These are phyloP conservation scores for Dromiciops gliroides DNA, from an alignment of 2,113 vertebrate species.

Conservation along the genomic window DNA sequence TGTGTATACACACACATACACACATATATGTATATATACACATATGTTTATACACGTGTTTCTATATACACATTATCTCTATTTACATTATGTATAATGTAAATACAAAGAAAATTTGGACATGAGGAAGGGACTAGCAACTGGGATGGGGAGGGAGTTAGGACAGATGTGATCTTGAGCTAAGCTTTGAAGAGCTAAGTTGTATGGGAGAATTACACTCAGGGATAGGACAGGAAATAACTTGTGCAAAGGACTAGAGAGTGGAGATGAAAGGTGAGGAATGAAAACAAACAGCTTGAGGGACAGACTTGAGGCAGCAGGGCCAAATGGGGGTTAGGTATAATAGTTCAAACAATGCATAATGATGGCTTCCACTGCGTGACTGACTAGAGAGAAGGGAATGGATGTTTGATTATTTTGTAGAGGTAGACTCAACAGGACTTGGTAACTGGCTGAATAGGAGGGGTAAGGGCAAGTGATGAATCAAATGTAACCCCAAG, in stretches of 20 bases:
- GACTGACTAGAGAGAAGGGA: background rate
- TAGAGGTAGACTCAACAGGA: background rate
- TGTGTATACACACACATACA: too few relatives aligned
- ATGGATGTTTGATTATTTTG: background rate
- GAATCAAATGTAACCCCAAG: background rate
- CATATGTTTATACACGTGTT: too few relatives aligned
- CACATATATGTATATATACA: too few relatives aligned
- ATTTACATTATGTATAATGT: too few relatives aligned
- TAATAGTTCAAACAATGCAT: background rate
- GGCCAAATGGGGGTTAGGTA: background rate
- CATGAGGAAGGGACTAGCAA: background rate
- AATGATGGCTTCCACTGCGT: background rate
- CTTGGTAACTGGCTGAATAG: background rate
- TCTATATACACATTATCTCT: too few relatives aligned
- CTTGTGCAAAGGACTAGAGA: background rate
- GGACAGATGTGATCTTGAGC: background rate
- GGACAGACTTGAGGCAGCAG: background rate
- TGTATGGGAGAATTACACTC: background rate
- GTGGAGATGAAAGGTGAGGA: background rate
- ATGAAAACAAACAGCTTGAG: background rate
- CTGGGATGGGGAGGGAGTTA: background rate
- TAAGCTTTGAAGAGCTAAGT: too few relatives aligned
- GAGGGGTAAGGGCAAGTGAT: background rate
- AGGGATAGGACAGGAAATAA: background rate
- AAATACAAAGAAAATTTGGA: background rate